Conservation (phyloP, 2,888 invertebrate species). For the Cataglyphis albicans region DNA sequence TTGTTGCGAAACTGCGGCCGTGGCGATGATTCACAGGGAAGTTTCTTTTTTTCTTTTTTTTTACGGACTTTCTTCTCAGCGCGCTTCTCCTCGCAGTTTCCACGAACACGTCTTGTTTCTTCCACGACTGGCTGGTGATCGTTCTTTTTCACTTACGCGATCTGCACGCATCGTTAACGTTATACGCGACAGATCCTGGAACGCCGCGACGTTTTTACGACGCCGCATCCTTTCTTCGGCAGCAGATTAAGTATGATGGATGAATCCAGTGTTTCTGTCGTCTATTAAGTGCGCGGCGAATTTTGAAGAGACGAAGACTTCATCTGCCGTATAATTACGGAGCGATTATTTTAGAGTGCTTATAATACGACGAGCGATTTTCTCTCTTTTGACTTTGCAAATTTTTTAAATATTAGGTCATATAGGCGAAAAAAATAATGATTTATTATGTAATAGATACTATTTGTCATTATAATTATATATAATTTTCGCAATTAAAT, state of each 20-base stretch:
- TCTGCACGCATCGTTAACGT: constrained; percentile 73
- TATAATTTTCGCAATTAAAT: constrained; percentile 31
- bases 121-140: constrained; percentile 40
- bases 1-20: constrained; percentile 74
- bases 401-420: not conserved
- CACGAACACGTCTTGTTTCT: constrained; percentile 57
- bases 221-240: constrained; percentile 51
- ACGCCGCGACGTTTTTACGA: constrained; percentile 52
- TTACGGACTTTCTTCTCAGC: constrained; percentile 49
- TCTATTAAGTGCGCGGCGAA: constrained; percentile 55
- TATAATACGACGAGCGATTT: not conserved
- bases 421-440: not conserved
- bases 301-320: constrained; percentile 35
- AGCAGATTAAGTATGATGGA: constrained; percentile 54
- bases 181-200: constrained; percentile 62
- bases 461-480: not conserved
- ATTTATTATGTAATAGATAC: constrained; percentile 14
- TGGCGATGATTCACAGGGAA: constrained; percentile 69
- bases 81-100: constrained; percentile 51
- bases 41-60: constrained; percentile 69
- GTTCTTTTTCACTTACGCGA: constrained; percentile 66
- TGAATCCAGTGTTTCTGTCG: constrained; percentile 51
- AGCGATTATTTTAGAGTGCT: not conserved
- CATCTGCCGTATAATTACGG: constrained; percentile 23
- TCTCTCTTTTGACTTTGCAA: not conserved